Conservation (phyloP, 2,888 invertebrate species). For the Cinara cedri region DNA sequence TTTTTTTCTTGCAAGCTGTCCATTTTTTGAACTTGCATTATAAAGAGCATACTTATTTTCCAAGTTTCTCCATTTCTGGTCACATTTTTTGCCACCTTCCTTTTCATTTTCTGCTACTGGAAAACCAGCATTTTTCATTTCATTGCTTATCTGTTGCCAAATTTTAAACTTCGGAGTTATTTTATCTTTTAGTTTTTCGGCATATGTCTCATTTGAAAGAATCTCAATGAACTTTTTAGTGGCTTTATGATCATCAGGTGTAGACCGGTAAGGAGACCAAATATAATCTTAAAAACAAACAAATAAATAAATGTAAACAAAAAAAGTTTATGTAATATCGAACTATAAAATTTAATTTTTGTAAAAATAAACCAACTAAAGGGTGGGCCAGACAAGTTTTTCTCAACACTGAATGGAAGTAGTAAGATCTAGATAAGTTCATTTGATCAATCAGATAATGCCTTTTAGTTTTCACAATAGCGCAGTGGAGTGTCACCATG, state of each 20-base stretch:
- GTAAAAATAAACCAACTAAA: too few species aligned
- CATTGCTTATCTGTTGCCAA: not conserved
- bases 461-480: too few species aligned
- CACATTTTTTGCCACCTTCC: conserved; percentile 1
- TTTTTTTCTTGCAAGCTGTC: not conserved
- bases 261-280: not conserved
- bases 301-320: not conserved
- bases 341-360: not conserved
- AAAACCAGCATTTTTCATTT: not conserved
- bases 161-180: not conserved
- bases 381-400: too few species aligned
- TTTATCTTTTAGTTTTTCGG: not conserved
- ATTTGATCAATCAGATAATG: too few species aligned
- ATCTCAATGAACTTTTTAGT: not conserved
- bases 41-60: not conserved
- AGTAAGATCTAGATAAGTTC: too few species aligned
- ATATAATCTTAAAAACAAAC: not conserved
- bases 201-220: not conserved
- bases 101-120: not conserved
- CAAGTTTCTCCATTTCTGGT: conserved; percentile 1
- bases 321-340: not conserved
- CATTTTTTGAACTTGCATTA: not conserved
- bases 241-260: not conserved
- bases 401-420: too few species aligned
- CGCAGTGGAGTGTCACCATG: too few species aligned